Conservation (phyloP, 1,140 invertebrate species). For the Xylocopa sonorina region DNA sequence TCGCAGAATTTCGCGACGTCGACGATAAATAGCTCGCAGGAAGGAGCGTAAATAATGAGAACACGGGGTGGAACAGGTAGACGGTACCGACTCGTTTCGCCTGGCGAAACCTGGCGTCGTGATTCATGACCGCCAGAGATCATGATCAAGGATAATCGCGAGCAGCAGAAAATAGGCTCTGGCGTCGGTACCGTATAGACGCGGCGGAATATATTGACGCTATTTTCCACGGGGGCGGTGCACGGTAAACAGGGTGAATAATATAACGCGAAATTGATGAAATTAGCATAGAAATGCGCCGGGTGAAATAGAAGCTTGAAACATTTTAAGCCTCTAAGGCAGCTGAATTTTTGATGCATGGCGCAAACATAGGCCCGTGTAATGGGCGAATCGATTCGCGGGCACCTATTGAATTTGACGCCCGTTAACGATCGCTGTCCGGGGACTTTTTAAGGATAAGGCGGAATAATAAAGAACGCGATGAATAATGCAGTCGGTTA, state of each 20-base stretch:
- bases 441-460: not conserved
- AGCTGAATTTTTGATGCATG: not conserved
- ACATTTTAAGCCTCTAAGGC: no score
- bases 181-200: no score
- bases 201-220: not conserved
- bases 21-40: not conserved
- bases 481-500: not conserved
- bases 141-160: not conserved
- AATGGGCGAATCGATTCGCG: not conserved
- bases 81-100: not conserved
- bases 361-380: not conserved
- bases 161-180: not conserved
- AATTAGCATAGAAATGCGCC: slow-evolving; percentile 4
- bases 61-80: no score
- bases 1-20: not conserved
- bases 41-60: slow-evolving; percentile 11
- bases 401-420: not conserved
- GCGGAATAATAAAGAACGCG: not conserved
- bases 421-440: not conserved
- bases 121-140: slow-evolving; percentile 11
- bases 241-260: not conserved
- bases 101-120: not conserved
- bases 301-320: not conserved
- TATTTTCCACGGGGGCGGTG: not conserved
- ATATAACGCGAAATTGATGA: not conserved